Percentiles rank a stretch among this genome's conserved stretches.
Conservation (phyloP, 1,140 invertebrate genomes). For the Drosophila quadrilineata region DNA sequence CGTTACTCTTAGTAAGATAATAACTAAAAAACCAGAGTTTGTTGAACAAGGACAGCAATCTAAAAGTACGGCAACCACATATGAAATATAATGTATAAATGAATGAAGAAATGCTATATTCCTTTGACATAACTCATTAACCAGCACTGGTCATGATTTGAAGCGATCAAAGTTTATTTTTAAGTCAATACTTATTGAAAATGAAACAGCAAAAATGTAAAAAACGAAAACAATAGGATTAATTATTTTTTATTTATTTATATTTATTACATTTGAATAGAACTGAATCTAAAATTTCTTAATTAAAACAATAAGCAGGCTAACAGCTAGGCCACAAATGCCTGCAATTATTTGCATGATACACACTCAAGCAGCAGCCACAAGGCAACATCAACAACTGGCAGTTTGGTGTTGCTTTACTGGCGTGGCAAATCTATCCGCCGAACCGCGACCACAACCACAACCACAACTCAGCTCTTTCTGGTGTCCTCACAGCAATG, state of each 20-base stretch:
- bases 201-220: too few relatives aligned
- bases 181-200: not conserved
- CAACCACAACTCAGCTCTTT: slow-evolving; percentile 34
- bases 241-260: too few relatives aligned
- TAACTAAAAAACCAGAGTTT: slow-evolving; percentile 14
- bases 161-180: slow-evolving; percentile 2
- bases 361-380: slow-evolving; percentile 15
- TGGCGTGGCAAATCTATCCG: slow-evolving; percentile 59
- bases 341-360: slow-evolving; percentile 71
- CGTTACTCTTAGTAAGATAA: slow-evolving; percentile 12
- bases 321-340: slow-evolving; percentile 48
- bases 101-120: slow-evolving; percentile 79
- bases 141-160: slow-evolving; percentile 50
- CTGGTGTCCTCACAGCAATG: slow-evolving; percentile 36
- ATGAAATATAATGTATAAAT: slow-evolving; percentile 77
- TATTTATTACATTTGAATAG: slow-evolving; percentile 71
- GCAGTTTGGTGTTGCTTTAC: slow-evolving; percentile 30
- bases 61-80: slow-evolving; percentile 51
- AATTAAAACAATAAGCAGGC: slow-evolving; percentile 74
- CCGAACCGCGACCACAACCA: slow-evolving; percentile 55
- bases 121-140: slow-evolving; percentile 79
- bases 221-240: too few relatives aligned
- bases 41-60: not conserved
- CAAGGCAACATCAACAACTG: slow-evolving; percentile 55
- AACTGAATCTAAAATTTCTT: slow-evolving; percentile 69